These are phyloP conservation scores for Hemicrepidius hirtus DNA, from an alignment of 2,888 invertebrate genomes.

Conservation along the genomic window DNA sequence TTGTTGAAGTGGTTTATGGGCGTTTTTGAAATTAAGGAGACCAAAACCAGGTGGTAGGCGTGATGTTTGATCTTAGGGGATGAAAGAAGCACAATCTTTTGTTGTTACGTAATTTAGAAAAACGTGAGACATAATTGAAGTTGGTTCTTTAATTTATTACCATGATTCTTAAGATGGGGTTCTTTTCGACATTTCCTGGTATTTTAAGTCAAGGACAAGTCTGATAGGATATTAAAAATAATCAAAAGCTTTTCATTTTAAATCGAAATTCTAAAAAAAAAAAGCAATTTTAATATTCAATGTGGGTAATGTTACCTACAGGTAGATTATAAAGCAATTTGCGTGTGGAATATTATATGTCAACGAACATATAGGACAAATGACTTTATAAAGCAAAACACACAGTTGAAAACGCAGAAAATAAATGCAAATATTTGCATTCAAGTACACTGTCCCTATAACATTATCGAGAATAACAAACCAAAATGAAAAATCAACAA, in stretches of 20 bases:
- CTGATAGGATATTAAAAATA: no score
- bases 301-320: constrained; percentile 23
- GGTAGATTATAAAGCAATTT: constrained; percentile 50
- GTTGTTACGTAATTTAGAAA: constrained; percentile 42
- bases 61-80: constrained; percentile 58
- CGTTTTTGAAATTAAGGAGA: constrained; percentile 53
- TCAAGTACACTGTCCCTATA: constrained; percentile 47
- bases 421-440: constrained; percentile 53
- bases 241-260: no score
- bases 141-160: constrained; percentile 51
- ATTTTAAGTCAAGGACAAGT: no score
- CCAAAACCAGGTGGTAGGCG: constrained; percentile 63
- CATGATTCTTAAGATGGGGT: not conserved
- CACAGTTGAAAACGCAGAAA: constrained; percentile 48
- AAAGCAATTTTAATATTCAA: constrained; percentile 32
- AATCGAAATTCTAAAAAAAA: constrained; percentile 3
- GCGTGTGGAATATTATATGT: constrained; percentile 48
- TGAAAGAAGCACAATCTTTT: constrained; percentile 50
- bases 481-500: constrained; percentile 62
- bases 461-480: constrained; percentile 51
- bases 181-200: not conserved
- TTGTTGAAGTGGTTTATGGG: constrained; percentile 60
- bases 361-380: constrained; percentile 47
- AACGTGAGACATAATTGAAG: constrained; percentile 54
- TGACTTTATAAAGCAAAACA: constrained; percentile 50